A percentile compares a stretch with the other conserved stretches of the same genome.
These are phyloP conservation scores for Sebastes kiyomatsui DNA, from an alignment of 2,797 vertebrate genomes.

Conservation along the genomic window DNA sequence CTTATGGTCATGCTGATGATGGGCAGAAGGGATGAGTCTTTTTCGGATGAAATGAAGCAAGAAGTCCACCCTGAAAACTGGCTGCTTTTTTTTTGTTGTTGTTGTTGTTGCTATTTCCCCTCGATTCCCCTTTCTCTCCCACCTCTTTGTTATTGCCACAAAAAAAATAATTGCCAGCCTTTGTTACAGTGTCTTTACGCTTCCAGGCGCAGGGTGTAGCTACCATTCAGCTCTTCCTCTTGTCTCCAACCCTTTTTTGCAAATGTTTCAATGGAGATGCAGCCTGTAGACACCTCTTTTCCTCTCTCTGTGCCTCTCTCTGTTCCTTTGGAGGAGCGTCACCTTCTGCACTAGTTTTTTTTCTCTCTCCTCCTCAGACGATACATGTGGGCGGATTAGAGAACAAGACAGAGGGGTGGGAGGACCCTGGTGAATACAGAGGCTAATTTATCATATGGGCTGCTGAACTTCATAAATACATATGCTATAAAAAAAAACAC, in stretches of 20 bases:
- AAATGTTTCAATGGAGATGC: slow-evolving; percentile 76
- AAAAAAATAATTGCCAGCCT: slow-evolving; percentile 58
- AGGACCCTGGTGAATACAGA: slow-evolving; percentile 71
- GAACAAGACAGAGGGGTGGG: slow-evolving; percentile 73
- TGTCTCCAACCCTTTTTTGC: slow-evolving; percentile 55
- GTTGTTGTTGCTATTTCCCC: slow-evolving; percentile 40
- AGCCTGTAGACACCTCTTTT: slow-evolving; percentile 75
- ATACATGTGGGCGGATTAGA: slow-evolving; percentile 82
- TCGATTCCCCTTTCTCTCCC: slow-evolving; percentile 66
- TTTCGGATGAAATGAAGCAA: slow-evolving; percentile 72
- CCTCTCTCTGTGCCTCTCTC: slow-evolving; percentile 59
- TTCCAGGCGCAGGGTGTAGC: slow-evolving; percentile 74
- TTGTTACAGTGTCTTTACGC: slow-evolving; percentile 70
- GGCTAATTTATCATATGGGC: slow-evolving; percentile 67
- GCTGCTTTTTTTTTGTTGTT: neutral
- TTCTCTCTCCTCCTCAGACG: slow-evolving; percentile 69
- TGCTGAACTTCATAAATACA: slow-evolving; percentile 62
- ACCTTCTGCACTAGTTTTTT: slow-evolving; percentile 76
- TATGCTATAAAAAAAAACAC: neutral
- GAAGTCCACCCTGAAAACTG: slow-evolving; percentile 60
- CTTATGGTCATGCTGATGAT: slow-evolving; percentile 77
- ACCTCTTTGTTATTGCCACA: slow-evolving; percentile 75
- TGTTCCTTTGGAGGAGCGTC: slow-evolving; percentile 76
- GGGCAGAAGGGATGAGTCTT: slow-evolving; percentile 58
- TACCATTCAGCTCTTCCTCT: slow-evolving; percentile 75